Evolutionary conservation across 2,888 invertebrate genomes (phyloP).

Genomic region (Acleris cristana): DNA sequence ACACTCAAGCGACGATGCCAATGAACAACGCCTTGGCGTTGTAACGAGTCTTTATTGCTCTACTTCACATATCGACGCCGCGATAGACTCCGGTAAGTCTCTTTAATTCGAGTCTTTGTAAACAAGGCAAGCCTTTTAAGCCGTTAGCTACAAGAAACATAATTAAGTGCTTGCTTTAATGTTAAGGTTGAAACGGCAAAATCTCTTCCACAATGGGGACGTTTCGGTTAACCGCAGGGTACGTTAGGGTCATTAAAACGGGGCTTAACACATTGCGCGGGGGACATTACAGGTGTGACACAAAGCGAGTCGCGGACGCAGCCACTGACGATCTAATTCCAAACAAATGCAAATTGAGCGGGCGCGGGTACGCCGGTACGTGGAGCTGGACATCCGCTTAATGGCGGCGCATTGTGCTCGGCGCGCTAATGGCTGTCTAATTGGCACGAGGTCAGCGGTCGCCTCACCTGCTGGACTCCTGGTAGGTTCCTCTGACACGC

Average conservation of each 20-base stretch:
- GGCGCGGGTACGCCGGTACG: constrained; percentile 59
- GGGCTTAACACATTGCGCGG: constrained; percentile 47
- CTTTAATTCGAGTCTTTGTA: constrained; percentile 41
- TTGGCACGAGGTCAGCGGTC: constrained; percentile 73
- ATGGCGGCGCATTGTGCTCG: constrained; percentile 72
- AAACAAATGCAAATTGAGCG: constrained; percentile 79
- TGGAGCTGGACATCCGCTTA: constrained; percentile 73
- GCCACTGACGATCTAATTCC: constrained; percentile 64
- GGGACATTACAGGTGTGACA: constrained; percentile 60
- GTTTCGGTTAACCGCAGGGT: constrained; percentile 58
- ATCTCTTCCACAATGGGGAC: constrained; percentile 53
- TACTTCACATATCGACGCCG: constrained; percentile 36
- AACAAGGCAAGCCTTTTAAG: constrained; percentile 40
- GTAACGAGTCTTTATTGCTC: constrained; percentile 48
- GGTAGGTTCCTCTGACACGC: neutral
- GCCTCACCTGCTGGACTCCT: constrained; percentile 54
- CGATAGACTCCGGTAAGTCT: constrained; percentile 34
- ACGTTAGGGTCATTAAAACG: constrained; percentile 56
- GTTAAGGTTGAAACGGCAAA: constrained; percentile 39
- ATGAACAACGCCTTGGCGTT: constrained; percentile 37
- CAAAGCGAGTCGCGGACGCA: constrained; percentile 54
- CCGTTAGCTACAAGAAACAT: constrained; percentile 36
- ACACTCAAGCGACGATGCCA: constrained; percentile 43
- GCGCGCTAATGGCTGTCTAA: constrained; percentile 74
- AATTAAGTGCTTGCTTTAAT: constrained; percentile 43